phyloP scores from a whole-genome alignment of 2,888 invertebrate species.

The Cremastobaeus sp. region DNA sequence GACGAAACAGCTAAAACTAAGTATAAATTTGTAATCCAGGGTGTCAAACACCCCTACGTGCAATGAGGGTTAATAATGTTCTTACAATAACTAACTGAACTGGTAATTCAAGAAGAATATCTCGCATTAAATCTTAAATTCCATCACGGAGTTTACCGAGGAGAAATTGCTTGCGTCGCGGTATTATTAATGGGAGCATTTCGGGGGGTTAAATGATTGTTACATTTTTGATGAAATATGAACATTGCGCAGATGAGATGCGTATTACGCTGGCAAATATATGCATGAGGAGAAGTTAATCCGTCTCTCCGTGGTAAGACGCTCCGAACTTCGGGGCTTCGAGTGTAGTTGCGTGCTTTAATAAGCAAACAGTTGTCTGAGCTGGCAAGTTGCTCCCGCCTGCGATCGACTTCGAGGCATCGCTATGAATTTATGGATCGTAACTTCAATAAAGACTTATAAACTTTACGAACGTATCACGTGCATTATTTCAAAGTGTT shows the following conservation, averaged over 20 bases:
- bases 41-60: no score
- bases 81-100: no score
- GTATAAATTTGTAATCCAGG: no score
- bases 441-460: slow-evolving; percentile 52
- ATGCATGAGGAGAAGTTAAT: slow-evolving; percentile 55
- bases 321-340: slow-evolving; percentile 48
- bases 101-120: no score
- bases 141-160: no score
- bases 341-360: slow-evolving; percentile 57
- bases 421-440: slow-evolving; percentile 55
- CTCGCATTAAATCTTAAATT: no score
- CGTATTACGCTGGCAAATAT: slow-evolving; percentile 34
- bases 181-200: neutral
- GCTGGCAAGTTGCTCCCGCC: slow-evolving; percentile 39
- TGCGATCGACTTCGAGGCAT: slow-evolving; percentile 55
- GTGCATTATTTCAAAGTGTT: slow-evolving; percentile 28
- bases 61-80: no score
- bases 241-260: slow-evolving; percentile 30
- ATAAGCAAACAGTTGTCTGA: slow-evolving; percentile 59
- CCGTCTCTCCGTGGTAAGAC: slow-evolving; percentile 49
- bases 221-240: slow-evolving; percentile 40
- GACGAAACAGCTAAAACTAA: no score
- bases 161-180: neutral
- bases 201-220: slow-evolving; percentile 15
- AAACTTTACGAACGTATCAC: slow-evolving; percentile 44